Percentiles rank a stretch among this genome's conserved stretches.
These are phyloP conservation scores for Caenorhabditis afra DNA, from an alignment of 2,888 invertebrate genomes.

Conservation along the genomic window DNA sequence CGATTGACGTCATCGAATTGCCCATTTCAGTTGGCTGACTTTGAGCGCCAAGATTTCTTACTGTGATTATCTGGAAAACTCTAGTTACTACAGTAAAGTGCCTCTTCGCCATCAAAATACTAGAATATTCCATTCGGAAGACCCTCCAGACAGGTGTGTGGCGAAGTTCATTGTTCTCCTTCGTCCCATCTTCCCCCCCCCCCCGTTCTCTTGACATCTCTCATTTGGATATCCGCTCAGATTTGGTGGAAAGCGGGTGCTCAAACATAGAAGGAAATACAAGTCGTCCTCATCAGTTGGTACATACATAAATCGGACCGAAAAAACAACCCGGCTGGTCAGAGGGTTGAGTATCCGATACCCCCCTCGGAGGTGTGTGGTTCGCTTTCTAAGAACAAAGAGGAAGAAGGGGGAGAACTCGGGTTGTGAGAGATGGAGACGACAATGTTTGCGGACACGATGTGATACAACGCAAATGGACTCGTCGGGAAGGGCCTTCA, in stretches of 20 bases:
- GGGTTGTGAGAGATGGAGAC: conserved; percentile 7
- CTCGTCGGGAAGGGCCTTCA: conserved; percentile 17
- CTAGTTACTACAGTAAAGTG: conserved; percentile 35
- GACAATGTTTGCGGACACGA: conserved; percentile 59
- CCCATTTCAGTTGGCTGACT: no score
- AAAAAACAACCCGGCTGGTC: conserved; percentile 33
- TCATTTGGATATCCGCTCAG: neutral
- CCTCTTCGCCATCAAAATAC: conserved; percentile 41
- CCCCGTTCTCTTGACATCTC: conserved; percentile 3
- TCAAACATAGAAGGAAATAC: conserved; percentile 16
- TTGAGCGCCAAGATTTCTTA: no score
- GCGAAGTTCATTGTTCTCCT: conserved; percentile 49
- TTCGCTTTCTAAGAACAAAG: conserved; percentile 60
- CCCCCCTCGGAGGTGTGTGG: conserved; percentile 50
- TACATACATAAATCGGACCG: conserved; percentile 2
- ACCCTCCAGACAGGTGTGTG: conserved; percentile 46
- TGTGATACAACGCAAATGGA: conserved; percentile 61
- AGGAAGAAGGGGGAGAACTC: conserved; percentile 33
- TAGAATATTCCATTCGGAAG: conserved; percentile 52
- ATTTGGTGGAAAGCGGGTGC: conserved; percentile 22
- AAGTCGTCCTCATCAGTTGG: conserved; percentile 7
- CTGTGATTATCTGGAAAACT: neutral
- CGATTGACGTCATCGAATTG: conserved; percentile 43
- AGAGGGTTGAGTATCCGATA: conserved; percentile 52
- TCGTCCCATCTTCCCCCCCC: neutral